Evolutionary conservation across 1,140 invertebrate genomes (phyloP).

Genomic region (Drosophila kikkawai): DNA sequence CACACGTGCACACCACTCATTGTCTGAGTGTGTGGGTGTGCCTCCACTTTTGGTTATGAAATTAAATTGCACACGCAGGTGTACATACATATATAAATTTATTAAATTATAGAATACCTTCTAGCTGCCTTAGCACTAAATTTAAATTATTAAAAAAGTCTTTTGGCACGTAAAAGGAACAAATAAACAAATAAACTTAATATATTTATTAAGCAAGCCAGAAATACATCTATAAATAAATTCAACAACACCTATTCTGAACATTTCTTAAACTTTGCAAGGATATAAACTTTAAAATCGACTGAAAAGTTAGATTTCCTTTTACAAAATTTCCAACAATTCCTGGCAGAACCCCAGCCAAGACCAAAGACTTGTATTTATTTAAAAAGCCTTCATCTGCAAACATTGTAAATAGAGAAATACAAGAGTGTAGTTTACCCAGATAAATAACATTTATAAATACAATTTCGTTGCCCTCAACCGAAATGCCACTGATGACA

Average conservation of each 20-base stretch:
- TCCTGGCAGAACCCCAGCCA: not conserved
- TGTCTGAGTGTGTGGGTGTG: slow-evolving; percentile 22
- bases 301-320: not conserved
- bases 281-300: no score
- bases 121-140: not conserved
- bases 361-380: not conserved
- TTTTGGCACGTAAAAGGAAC: not conserved
- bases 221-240: no score
- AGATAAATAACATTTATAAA: slow-evolving; percentile 31
- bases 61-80: slow-evolving; percentile 31
- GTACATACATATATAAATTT: slow-evolving; percentile 20
- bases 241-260: no score
- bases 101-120: slow-evolving; percentile 28
- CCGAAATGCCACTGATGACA: slow-evolving; percentile 21
- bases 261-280: no score
- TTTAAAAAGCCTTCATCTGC: not conserved
- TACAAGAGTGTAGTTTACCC: not conserved
- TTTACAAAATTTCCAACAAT: not conserved
- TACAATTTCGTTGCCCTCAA: slow-evolving; percentile 43
- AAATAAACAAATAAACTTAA: not conserved
- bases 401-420: not conserved
- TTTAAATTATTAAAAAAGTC: not conserved
- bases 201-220: not conserved
- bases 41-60: slow-evolving; percentile 45
- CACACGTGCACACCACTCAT: slow-evolving; percentile 7